A percentile compares a stretch with the other conserved stretches of the same genome.
Conservation (phyloP, 2,888 invertebrate species). For the Drosophila nigricruria region DNA sequence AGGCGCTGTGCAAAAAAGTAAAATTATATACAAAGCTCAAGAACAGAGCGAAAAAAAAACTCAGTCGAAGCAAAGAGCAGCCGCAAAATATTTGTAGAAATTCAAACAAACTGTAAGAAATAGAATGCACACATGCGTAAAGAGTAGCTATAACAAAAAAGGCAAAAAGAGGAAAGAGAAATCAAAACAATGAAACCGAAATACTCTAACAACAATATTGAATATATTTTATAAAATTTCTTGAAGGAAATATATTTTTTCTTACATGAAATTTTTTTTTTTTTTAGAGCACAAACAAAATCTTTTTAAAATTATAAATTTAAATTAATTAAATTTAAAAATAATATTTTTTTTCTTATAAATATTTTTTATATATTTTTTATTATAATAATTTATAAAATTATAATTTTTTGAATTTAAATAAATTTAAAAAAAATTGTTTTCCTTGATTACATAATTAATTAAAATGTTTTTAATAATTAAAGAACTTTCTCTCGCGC, state of each 20-base stretch:
- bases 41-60: neutral
- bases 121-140: slow-evolving; percentile 73
- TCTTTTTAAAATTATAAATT: too few relatives aligned
- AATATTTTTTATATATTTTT: neutral
- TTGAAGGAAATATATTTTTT: too few relatives aligned
- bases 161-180: slow-evolving; percentile 5
- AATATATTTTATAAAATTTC: neutral
- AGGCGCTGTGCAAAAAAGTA: slow-evolving; percentile 29
- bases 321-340: too few relatives aligned
- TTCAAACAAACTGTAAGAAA: slow-evolving; percentile 53
- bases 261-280: too few relatives aligned
- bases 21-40: slow-evolving; percentile 26
- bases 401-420: neutral
- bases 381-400: too few relatives aligned
- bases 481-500: neutral
- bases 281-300: too few relatives aligned
- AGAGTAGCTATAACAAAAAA: slow-evolving; percentile 42
- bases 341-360: too few relatives aligned
- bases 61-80: slow-evolving; percentile 37
- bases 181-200: neutral
- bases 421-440: neutral
- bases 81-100: slow-evolving; percentile 72
- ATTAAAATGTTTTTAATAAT: neutral
- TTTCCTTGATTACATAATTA: neutral
- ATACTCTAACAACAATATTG: slow-evolving; percentile 46